Percentiles rank a stretch among this genome's conserved stretches.
Evolutionary conservation across 2,113 vertebrate genomes (phyloP).

Genomic region (Nematolebias whitei): DNA sequence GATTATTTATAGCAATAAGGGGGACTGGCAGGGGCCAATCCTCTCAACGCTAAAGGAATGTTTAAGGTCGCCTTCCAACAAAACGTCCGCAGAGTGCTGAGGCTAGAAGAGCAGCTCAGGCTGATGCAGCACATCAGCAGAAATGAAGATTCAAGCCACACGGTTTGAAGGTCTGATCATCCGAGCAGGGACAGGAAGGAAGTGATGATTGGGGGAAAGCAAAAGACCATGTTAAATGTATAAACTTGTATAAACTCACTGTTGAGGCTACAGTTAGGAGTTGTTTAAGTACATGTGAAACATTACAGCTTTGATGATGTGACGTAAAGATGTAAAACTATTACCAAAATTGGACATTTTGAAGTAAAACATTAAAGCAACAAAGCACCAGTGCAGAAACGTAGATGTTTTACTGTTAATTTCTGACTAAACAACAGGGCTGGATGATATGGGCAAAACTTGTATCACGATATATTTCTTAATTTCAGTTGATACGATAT

Average conservation of each 20-base stretch:
- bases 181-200: conserved; percentile 57
- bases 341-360: no score
- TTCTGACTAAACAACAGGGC: neutral
- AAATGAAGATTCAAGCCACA: conserved; percentile 49
- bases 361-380: neutral
- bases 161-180: conserved; percentile 38
- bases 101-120: conserved; percentile 36
- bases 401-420: neutral
- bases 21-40: conserved; percentile 59
- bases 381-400: neutral
- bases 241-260: neutral
- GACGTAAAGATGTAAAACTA: no score
- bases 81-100: conserved; percentile 50
- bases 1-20: conserved; percentile 67
- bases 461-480: no score
- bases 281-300: no score
- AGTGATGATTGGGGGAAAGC: conserved; percentile 48
- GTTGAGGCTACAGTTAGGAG: no score
- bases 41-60: conserved; percentile 74
- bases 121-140: conserved; percentile 65
- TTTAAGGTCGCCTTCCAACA: conserved; percentile 69
- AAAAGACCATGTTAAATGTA: conserved; percentile 10
- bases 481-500: no score
- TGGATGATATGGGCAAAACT: no score
- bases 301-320: no score